Evolutionary conservation across 2,888 invertebrate genomes (phyloP), one percentile per base, ranked within the genome.

Genomic region (Eupithecia exiguata): DNA sequence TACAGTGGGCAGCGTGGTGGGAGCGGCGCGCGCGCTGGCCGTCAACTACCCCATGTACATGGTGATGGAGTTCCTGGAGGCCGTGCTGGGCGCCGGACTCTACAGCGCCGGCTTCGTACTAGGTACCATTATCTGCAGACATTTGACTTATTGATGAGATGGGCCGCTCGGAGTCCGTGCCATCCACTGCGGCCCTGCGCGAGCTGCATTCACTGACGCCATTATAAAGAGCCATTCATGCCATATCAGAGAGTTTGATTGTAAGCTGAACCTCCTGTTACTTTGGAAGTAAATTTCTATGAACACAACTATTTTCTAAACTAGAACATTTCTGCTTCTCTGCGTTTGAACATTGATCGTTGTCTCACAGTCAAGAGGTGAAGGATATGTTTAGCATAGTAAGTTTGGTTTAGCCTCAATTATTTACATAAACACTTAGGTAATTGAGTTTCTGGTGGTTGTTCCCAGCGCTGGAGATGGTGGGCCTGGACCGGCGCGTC

Each of bases 401-500:
- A 16, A 16, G 5, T 16, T 43, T 16, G 43, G 16, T 16, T 43
- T 16, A 43, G 43, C 40, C 43, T 43, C 16, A 16, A 43, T 16
- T 1, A 43, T 43, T 16, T 43, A 46, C 18, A 18, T 18, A 18
- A 46, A 46, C 18, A 16, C 5, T 14, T 3, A 3, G 14, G 14
- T 40, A 5, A 40, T 40, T 0, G 14, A 40, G 14, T 40, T 7
- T 49, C 9, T 49, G n/a, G 53, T 53, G 9, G 46, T 46, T 53
- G 53, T 53, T n/a, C 87, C 3, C 90, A 97, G 96, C 96, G 43
- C 95, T 97, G 78, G 97, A 97, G 89, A 93, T 96, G 89, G 96
- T 96, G 25, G 96, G 96, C 0, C 95, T 96, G 16, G 95, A 95
- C 63, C 95, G 95, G 65, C 92, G 97, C 70, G 96, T 97, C 0